A percentile compares a stretch with the other conserved stretches of the same genome.
These are phyloP conservation scores for Okapia johnstoni DNA, from an alignment of 2,113 vertebrate species.

Conservation along the genomic window DNA sequence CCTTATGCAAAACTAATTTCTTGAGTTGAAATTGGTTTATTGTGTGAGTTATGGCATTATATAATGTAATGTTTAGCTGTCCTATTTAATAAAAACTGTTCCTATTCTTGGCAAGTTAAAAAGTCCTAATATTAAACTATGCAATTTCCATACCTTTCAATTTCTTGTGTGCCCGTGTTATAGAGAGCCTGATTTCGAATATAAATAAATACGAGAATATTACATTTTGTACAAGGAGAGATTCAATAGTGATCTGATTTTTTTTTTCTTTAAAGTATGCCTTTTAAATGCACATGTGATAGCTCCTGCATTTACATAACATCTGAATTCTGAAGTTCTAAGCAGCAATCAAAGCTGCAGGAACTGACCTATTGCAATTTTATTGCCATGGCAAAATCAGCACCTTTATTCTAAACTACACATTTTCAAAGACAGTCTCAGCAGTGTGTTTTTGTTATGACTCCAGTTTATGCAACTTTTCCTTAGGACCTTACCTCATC, in stretches of 20 bases:
- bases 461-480: slow-evolving; percentile 62
- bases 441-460: slow-evolving; percentile 56
- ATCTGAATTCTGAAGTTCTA: slow-evolving; percentile 73
- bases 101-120: slow-evolving; percentile 66
- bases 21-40: slow-evolving; percentile 71
- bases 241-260: slow-evolving; percentile 56
- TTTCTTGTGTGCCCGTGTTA: slow-evolving; percentile 54
- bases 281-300: slow-evolving; percentile 69
- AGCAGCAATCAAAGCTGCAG: slow-evolving; percentile 76
- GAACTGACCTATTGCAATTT: slow-evolving; percentile 66
- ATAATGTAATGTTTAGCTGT: slow-evolving; percentile 65
- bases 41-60: slow-evolving; percentile 65
- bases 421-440: slow-evolving; percentile 60
- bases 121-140: slow-evolving; percentile 64
- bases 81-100: slow-evolving; percentile 64
- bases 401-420: slow-evolving; percentile 57
- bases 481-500: slow-evolving; percentile 33
- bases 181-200: slow-evolving; percentile 72
- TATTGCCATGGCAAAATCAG: slow-evolving; percentile 59
- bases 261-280: slow-evolving; percentile 61
- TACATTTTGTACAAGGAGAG: slow-evolving; percentile 67
- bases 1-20: slow-evolving; percentile 73
- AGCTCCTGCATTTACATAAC: slow-evolving; percentile 74
- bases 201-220: slow-evolving; percentile 68
- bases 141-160: slow-evolving; percentile 65